Base-by-base conservation (phyloP, 2,888 invertebrate species). In the Nasonia oneida region DNA sequence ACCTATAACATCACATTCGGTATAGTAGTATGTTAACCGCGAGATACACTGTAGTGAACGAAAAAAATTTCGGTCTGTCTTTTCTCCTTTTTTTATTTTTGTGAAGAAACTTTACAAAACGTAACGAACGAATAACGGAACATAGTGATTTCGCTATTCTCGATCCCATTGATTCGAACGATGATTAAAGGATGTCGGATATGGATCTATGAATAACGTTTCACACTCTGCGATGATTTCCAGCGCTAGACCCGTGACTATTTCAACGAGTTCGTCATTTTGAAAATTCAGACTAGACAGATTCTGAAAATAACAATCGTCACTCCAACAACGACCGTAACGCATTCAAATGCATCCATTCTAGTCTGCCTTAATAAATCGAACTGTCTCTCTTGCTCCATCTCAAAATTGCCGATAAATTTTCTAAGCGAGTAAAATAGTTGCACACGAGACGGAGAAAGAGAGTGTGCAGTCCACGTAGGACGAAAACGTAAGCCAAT, bases 351-450 rank as follows among this genome's bases (percentile, higher is more conserved):
- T 67, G 12, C 33, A 67, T 67, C 5, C 12, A 67, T 12, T 33
- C 33, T 33, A 67, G 67, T 29, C 67, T 67, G 67, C 67, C 10
- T 29, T 33, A 15, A 67, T 67, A 67, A 67, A 67, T 67, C 67
- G 33, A 67, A 67, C 29, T 15, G 15, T 10, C 33, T 12, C 33
- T 67, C 1, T 12, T 4, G n/a, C 37, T 29, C 29, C 2, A n/a
- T 57, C 57, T 12, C 12, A 33, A 33, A 33, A 29, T 67, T 15
- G 8, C n/a, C 57, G 47, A n/a, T 61, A n/a, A 23, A 61, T 61
- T 61, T 23, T 61, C 23, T 6, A 53, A 53, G 0, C 18, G 18
- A 53, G 53, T 53, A 29, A 23, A 64, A 64, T 64, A n/a, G 57
- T 57, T 47, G 47, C 47, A 47, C 2, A 12, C 8, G 47, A 42